phyloP scores from a whole-genome alignment of 2,113 vertebrate genomes.

The Planiliza haematocheilus region DNA sequence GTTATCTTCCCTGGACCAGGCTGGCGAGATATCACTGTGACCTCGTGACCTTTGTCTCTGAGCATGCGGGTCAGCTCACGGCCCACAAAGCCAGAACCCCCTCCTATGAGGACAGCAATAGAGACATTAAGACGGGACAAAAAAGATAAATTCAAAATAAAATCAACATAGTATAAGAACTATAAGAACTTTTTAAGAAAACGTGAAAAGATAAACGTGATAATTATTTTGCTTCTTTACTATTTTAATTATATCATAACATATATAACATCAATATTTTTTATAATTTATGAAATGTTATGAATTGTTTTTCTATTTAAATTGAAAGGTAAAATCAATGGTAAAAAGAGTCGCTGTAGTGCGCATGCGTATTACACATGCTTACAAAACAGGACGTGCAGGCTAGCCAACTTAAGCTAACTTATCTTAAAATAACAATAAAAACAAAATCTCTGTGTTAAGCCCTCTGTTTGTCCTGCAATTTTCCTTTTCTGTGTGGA shows the following conservation, averaged over 20 bases:
- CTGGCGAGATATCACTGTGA: conserved; percentile 88
- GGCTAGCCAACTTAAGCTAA: neutral
- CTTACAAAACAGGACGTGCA: conserved; percentile 73
- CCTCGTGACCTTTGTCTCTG: conserved; percentile 86
- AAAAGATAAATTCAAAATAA: too few relatives aligned
- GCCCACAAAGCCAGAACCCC: conserved; percentile 93
- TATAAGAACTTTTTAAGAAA: too few relatives aligned
- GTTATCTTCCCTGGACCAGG: conserved; percentile 85
- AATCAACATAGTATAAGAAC: too few relatives aligned
- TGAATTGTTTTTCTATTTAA: too few relatives aligned
- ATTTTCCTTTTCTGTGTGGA: too few relatives aligned
- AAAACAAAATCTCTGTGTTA: neutral
- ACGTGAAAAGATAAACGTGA: too few relatives aligned
- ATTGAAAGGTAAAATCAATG: too few relatives aligned
- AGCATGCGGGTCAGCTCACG: conserved; percentile 86
- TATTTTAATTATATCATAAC: too few relatives aligned
- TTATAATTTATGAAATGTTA: too few relatives aligned
- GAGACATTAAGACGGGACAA: neutral
- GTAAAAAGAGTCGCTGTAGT: rapidly evolving
- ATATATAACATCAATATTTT: too few relatives aligned
- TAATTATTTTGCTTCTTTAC: too few relatives aligned
- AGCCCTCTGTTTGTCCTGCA: rapidly evolving
- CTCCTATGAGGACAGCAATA: conserved; percentile 76
- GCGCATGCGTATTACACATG: conserved; percentile 63
- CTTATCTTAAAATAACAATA: neutral